A percentile compares a stretch with the other conserved stretches of the same genome.
These are phyloP conservation scores for Thunnus maccoyii DNA, from an alignment of 2,113 vertebrate genomes.

Conservation along the genomic window DNA sequence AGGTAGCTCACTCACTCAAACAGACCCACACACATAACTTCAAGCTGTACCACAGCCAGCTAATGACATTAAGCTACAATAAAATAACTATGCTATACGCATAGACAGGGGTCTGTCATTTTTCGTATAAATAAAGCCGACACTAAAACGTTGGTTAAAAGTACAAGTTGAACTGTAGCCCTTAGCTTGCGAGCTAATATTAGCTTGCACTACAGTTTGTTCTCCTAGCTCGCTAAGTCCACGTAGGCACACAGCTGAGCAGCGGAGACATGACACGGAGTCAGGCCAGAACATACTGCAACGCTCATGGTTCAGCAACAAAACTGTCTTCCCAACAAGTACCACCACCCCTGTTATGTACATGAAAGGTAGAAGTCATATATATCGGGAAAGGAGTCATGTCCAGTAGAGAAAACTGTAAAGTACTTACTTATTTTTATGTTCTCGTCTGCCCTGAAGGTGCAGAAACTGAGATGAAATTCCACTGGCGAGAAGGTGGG, in stretches of 20 bases:
- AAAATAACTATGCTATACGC: not conserved
- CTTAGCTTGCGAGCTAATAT: constrained; percentile 64
- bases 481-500: constrained; percentile 90
- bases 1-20: constrained; percentile 53
- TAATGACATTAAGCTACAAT: constrained; percentile 2
- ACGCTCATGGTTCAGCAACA: not conserved
- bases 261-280: constrained; percentile 80
- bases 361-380: fast-evolving
- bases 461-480: constrained; percentile 91
- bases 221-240: constrained; percentile 82
- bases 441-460: constrained; percentile 88
- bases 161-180: constrained; percentile 51
- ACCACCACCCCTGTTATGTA: not conserved
- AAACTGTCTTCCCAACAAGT: constrained; percentile 1
- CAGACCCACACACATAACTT: constrained; percentile 66
- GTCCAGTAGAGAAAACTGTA: not conserved
- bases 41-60: constrained; percentile 15
- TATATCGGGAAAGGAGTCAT: fast-evolving
- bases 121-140: not conserved
- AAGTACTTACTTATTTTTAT: constrained; percentile 88
- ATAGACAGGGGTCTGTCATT: fast-evolving
- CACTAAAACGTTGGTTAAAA: constrained; percentile 16
- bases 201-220: constrained; percentile 66
- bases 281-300: constrained; percentile 74
- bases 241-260: constrained; percentile 86